Base-by-base conservation (phyloP, 2,888 invertebrate species). In the Galeruca laticollis region DNA sequence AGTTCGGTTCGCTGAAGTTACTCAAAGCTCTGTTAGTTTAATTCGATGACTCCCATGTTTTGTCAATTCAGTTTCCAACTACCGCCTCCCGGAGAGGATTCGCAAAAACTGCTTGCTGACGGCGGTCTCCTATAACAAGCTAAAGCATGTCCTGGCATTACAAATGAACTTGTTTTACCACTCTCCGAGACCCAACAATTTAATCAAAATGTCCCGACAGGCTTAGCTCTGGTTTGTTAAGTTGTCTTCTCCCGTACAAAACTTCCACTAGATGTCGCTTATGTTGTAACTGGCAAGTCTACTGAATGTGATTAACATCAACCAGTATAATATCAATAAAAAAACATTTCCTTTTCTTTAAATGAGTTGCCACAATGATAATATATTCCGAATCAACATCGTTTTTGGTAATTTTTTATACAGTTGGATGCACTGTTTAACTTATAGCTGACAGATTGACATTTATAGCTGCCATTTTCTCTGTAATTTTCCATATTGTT, bases 171-270 rank as follows among this genome's bases (percentile, higher is more conserved):
- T 69, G 69, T 60, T 60, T 64, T 56, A 69, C 54, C 64, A 52
- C 64, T 63, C 59, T 60, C 68, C 33, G 61, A 61, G 61, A 69
- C 69, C 69, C 43, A 52, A 63, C 69, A 69, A 69, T 73, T 73
- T 69, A 73, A 73, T 73, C 70, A 73, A 66, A 70, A 73, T 49
- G 67, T 70, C 69, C 72, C 72, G 15, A 57, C 67, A 69, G 72
- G 56, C 69, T 66, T 60, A 64, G 54, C 21, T 47, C 31, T 33
- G 59, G 64, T 70, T 68, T 70, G 68, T 70, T 70, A 63, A 61
- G 56, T 37, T 56, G 71, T 65, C 71, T 68, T 60, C 54, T 60
- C 54, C 26, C 65, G 52, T 52, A 65, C 63, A 54, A 60, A 66
- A 65, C 65, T 73, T 57, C 66, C 63, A 64, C 68, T 72, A 68